Percentiles rank a stretch among this genome's conserved stretches.
Conservation (phyloP, 2,113 vertebrate species). For the human region DNA sequence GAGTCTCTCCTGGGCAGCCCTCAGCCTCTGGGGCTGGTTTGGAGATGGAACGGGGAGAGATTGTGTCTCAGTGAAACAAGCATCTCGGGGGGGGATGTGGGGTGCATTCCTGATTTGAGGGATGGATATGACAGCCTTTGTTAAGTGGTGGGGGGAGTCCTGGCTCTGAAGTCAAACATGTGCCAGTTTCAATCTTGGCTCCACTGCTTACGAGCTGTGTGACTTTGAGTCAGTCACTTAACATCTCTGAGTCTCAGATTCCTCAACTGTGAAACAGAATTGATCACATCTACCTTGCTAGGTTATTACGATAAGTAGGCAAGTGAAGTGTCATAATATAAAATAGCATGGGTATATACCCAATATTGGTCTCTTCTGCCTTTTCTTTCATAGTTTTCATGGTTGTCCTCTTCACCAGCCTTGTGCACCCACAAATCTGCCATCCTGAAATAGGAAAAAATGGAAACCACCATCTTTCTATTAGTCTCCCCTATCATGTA, state of each 20-base stretch:
- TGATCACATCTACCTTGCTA: neutral
- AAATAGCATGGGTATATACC: rapidly evolving
- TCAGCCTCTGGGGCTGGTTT: neutral
- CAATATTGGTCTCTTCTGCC: neutral
- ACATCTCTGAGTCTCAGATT: neutral
- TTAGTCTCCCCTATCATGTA: rapidly evolving
- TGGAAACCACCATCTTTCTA: neutral
- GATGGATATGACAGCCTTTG: neutral
- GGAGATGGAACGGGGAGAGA: neutral
- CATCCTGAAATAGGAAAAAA: neutral
- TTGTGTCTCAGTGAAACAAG: neutral
- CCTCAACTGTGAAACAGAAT: neutral
- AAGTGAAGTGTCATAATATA: neutral
- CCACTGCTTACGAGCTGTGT: neutral
- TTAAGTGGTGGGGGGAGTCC: neutral
- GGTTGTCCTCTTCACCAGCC: neutral
- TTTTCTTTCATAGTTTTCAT: neutral
- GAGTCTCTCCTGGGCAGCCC: neutral
- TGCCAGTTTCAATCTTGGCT: neutral
- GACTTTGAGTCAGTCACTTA: neutral
- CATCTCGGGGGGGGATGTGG: neutral
- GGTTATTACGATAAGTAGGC: neutral
- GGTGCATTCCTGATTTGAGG: neutral
- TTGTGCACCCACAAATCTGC: no score
- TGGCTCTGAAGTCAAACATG: neutral